Conservation (phyloP, 2,797 vertebrate genomes). For the Numenius phaeopus region DNA sequence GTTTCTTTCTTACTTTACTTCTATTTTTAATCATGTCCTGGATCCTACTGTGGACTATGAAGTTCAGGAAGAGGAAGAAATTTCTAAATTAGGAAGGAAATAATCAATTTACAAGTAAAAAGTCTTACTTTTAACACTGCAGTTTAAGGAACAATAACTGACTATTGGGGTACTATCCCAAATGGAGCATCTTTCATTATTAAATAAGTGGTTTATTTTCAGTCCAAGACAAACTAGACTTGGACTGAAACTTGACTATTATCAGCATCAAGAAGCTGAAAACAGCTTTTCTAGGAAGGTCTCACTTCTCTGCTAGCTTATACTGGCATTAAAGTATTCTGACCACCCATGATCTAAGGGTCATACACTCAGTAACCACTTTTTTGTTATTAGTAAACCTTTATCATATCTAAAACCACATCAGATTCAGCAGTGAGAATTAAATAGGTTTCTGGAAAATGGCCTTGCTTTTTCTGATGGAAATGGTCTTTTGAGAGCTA, state of each 20-base stretch:
- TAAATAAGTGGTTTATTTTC: background rate
- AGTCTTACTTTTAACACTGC: background rate
- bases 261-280: background rate
- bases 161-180: rapidly evolving
- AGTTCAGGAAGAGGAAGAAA: background rate
- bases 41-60: background rate
- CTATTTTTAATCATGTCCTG: background rate
- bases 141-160: background rate
- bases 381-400: background rate
- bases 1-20: background rate
- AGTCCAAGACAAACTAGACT: background rate
- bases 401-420: background rate
- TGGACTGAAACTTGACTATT: background rate
- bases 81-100: background rate
- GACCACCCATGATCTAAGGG: rapidly evolving
- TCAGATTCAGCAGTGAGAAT: background rate
- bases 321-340: background rate
- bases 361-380: rapidly evolving
- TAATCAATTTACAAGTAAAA: background rate
- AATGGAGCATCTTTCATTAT: background rate
- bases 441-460: background rate
- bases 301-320: background rate
- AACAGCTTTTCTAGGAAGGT: background rate
- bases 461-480: background rate
- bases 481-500: background rate